phyloP scores from a whole-genome alignment of 2,888 invertebrate species.

The Caenorhabditis sp. region DNA sequence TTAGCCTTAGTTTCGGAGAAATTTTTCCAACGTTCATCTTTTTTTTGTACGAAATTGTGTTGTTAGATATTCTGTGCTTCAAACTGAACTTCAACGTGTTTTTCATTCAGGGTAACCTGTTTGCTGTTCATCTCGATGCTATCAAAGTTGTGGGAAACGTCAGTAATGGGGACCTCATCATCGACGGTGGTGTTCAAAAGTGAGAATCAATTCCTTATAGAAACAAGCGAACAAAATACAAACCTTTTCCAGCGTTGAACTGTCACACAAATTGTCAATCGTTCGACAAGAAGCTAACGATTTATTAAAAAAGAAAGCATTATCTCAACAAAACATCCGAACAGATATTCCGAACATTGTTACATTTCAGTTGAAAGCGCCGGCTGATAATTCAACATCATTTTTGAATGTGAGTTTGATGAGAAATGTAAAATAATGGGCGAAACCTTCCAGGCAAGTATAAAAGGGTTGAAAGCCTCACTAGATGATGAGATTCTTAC shows the following conservation, averaged over 20 bases:
- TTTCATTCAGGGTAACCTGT: conserved; percentile 40
- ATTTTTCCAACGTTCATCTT: too few species aligned
- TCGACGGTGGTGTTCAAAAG: conserved; percentile 16
- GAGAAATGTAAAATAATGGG: not conserved
- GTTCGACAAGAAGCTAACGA: conserved; percentile 25
- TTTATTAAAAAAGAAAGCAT: conserved; percentile 15
- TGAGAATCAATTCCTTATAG: not conserved
- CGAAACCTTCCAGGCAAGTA: conserved; percentile 22
- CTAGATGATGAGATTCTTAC: conserved; percentile 59
- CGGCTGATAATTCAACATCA: conserved; percentile 12
- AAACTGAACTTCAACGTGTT: too few species aligned
- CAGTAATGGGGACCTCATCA: conserved; percentile 10
- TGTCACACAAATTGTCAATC: conserved; percentile 12
- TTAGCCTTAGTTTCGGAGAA: too few species aligned
- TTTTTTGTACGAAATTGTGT: too few species aligned
- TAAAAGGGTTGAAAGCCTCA: conserved; percentile 31
- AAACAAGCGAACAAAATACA: not conserved
- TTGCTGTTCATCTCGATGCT: conserved; percentile 20
- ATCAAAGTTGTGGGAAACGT: conserved; percentile 24
- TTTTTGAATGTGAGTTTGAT: conserved; percentile 7
- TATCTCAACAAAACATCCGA: not conserved
- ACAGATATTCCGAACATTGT: conserved; percentile 15
- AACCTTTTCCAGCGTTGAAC: conserved; percentile 8
- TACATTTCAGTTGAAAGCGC: conserved; percentile 10
- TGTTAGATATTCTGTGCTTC: too few species aligned